These are phyloP conservation scores for Brachionus koreanus DNA, from an alignment of 1,140 invertebrate genomes.

Conservation along the genomic window DNA sequence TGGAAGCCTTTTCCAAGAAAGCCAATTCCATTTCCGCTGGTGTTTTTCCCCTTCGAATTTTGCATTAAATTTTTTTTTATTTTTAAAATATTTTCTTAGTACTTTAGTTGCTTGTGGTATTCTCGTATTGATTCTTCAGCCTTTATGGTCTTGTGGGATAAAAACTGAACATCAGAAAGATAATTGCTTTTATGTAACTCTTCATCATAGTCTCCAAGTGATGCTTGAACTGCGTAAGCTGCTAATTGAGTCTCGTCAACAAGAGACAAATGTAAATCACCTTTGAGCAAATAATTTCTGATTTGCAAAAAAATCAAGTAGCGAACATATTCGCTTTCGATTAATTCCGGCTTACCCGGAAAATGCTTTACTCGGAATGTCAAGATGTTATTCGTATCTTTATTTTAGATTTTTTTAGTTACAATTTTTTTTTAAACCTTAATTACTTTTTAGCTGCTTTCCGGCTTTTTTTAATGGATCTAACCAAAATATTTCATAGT, in stretches of 20 bases:
- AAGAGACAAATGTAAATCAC: slow-evolving; percentile 23
- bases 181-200: slow-evolving; percentile 14
- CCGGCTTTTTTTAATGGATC: slow-evolving; percentile 18
- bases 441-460: slow-evolving; percentile 42
- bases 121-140: slow-evolving; percentile 17
- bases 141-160: background rate
- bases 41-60: slow-evolving; percentile 13
- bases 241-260: slow-evolving; percentile 21
- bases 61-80: background rate
- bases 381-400: slow-evolving; percentile 34
- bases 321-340: slow-evolving; percentile 43
- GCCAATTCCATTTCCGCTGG: slow-evolving; percentile 41
- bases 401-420: background rate
- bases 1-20: slow-evolving; percentile 33
- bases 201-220: slow-evolving; percentile 26
- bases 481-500: slow-evolving; percentile 44
- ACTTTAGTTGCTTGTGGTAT: slow-evolving; percentile 38
- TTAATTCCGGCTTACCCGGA: slow-evolving; percentile 19
- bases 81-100: background rate
- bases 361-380: slow-evolving; percentile 44
- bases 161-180: slow-evolving; percentile 9
- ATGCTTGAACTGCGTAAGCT: slow-evolving; percentile 31
- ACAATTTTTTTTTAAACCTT: background rate
- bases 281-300: slow-evolving; percentile 36
- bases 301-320: slow-evolving; percentile 42